Conservation (phyloP, 1,140 invertebrate species). For the Formica selysi region DNA sequence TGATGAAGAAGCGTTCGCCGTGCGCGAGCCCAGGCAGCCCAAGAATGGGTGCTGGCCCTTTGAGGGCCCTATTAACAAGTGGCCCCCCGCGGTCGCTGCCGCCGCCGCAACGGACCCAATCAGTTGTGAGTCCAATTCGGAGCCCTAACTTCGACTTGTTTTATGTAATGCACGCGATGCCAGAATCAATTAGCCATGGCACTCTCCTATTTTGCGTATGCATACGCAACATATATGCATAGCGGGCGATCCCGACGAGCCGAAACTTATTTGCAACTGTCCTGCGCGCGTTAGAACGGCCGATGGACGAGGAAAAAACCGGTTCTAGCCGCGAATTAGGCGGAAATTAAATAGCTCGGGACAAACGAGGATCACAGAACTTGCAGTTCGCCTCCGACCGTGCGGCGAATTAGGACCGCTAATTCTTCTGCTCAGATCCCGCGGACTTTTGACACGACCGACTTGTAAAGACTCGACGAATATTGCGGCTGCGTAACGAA, state of each 20-base stretch:
- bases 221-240: constrained; percentile 66
- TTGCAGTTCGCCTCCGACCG: constrained; percentile 38
- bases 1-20: constrained; percentile 73
- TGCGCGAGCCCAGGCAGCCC: constrained; percentile 49
- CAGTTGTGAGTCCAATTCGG: constrained; percentile 71
- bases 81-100: constrained; percentile 75
- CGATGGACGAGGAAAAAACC: constrained; percentile 67
- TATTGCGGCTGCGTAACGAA: neutral
- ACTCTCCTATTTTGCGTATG: constrained; percentile 79
- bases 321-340: constrained; percentile 68
- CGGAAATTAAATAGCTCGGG: constrained; percentile 72
- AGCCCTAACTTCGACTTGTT: constrained; percentile 73
- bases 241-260: constrained; percentile 57
- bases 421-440: constrained; percentile 66
- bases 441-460: constrained; percentile 46
- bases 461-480: neutral
- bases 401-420: constrained; percentile 48
- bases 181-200: constrained; percentile 79
- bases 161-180: constrained; percentile 79
- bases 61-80: constrained; percentile 78
- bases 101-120: constrained; percentile 72
- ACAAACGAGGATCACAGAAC: constrained; percentile 63
- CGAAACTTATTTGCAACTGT: constrained; percentile 77
- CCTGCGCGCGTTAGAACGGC: constrained; percentile 39
- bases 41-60: constrained; percentile 65